Percentiles rank a stretch among this genome's conserved stretches.
Conservation (phyloP, 1,140 invertebrate genomes). For the Steinernema feltiae region DNA sequence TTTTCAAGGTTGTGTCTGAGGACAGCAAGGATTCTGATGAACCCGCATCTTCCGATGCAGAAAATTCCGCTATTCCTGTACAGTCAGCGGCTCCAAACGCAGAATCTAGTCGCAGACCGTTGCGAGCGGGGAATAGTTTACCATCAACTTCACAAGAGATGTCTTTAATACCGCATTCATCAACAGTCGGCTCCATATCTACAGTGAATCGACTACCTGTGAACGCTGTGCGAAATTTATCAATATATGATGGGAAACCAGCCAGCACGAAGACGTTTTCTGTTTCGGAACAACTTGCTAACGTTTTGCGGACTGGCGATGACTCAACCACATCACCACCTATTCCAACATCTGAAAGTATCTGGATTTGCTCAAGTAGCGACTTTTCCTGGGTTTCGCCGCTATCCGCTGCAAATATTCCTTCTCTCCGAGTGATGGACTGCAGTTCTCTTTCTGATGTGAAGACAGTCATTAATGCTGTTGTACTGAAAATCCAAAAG, state of each 20-base stretch:
- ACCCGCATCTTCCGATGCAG: constrained; percentile 16
- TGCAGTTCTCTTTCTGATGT: background rate
- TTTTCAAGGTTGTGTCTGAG: constrained; percentile 19
- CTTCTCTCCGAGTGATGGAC: background rate
- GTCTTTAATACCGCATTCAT: constrained; percentile 4
- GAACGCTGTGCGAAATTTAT: background rate
- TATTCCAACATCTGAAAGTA: background rate
- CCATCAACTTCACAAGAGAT: background rate
- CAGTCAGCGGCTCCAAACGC: background rate
- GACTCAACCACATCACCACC: background rate
- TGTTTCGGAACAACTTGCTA: background rate
- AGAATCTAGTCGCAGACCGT: background rate
- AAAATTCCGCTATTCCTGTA: background rate
- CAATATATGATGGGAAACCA: background rate
- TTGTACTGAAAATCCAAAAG: background rate
- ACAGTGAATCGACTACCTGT: background rate
- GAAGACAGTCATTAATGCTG: background rate
- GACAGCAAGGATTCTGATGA: constrained; percentile 17
- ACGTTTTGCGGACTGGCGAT: background rate
- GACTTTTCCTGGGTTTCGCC: background rate
- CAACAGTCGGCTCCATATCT: constrained; percentile 15
- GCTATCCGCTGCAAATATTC: background rate
- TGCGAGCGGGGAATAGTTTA: background rate
- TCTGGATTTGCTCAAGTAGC: background rate
- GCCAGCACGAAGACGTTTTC: background rate